Conservation (phyloP, 2,113 vertebrate species). For the Smithornis capensis region DNA sequence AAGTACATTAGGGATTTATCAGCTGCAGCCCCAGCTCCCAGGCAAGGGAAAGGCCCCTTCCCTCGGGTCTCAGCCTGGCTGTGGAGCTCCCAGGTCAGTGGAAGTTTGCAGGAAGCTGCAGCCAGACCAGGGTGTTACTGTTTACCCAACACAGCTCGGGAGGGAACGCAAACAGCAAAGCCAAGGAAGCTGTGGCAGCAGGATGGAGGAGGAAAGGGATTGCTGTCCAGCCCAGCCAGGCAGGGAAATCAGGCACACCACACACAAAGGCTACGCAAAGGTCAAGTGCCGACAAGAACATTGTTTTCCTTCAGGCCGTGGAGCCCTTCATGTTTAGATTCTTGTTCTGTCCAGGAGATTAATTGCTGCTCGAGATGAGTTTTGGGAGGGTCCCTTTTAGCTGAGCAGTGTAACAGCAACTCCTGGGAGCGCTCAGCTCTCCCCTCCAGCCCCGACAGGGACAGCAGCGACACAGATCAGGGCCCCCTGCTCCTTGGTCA, state of each 20-base stretch:
- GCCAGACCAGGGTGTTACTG: background rate
- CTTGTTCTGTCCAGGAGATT: background rate
- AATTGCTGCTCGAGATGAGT: background rate
- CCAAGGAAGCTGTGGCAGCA: background rate
- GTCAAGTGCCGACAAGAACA: background rate
- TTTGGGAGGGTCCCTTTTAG: background rate
- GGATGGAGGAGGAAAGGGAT: background rate
- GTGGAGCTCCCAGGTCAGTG: background rate
- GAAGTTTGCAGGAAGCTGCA: constrained; percentile 41
- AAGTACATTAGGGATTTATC: background rate
- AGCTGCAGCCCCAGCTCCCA: background rate
- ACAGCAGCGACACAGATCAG: background rate
- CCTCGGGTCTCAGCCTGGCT: background rate
- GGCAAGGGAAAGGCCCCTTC: background rate
- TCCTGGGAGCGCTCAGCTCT: background rate
- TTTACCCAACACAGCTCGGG: background rate
- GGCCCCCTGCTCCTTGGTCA: background rate
- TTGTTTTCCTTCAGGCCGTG: background rate
- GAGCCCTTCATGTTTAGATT: background rate
- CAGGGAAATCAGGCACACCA: background rate
- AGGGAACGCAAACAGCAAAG: background rate
- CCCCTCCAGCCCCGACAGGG: accelerated
- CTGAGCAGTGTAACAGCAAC: background rate
- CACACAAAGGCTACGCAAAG: background rate
- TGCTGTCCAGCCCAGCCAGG: background rate